A percentile compares a stretch with the other conserved stretches of the same genome.
Evolutionary conservation across 2,888 invertebrate genomes (phyloP).

Genomic region (Acrobasis suavella): DNA sequence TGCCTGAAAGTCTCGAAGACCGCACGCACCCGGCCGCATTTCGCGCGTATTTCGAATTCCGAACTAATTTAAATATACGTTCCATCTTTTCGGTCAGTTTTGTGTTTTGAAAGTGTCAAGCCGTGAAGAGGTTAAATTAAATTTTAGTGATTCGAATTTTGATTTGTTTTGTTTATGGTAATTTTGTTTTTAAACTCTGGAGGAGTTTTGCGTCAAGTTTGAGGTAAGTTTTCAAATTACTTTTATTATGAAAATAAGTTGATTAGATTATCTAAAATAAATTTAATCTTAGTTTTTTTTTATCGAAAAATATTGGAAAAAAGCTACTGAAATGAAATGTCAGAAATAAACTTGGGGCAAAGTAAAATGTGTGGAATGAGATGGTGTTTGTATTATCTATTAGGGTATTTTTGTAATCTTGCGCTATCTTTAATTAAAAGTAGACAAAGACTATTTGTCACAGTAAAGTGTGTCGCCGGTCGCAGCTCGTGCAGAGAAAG

Average conservation of each 20-base stretch:
- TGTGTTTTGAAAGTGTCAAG: slow-evolving; percentile 28
- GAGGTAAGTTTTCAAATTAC: slow-evolving; percentile 29
- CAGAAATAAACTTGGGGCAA: neutral
- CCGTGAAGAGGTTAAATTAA: slow-evolving; percentile 35
- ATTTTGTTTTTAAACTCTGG: slow-evolving; percentile 23
- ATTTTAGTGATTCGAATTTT: slow-evolving; percentile 27
- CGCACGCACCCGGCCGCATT: slow-evolving; percentile 62
- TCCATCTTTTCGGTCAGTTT: slow-evolving; percentile 43
- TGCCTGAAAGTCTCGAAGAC: slow-evolving; percentile 61
- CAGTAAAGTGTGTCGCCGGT: slow-evolving; percentile 37
- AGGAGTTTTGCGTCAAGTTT: slow-evolving; percentile 17
- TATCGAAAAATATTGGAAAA: too few relatives aligned
- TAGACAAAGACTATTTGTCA: slow-evolving; percentile 44
- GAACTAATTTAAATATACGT: slow-evolving; percentile 61
- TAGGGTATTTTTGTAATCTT: slow-evolving; percentile 11
- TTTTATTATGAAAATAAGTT: neutral
- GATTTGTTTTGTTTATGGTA: slow-evolving; percentile 31
- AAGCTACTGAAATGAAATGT: too few relatives aligned
- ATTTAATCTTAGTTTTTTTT: too few relatives aligned
- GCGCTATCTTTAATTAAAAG: slow-evolving; percentile 41
- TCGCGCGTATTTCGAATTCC: slow-evolving; percentile 60
- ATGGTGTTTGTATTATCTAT: neutral
- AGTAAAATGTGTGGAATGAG: neutral
- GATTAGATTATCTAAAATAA: neutral
- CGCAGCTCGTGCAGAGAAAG: slow-evolving; percentile 33